Percentiles rank a stretch among this genome's conserved stretches.
phyloP scores from a whole-genome alignment of 2,113 vertebrate genomes.

The Sterrhoptilus dennistouni region DNA sequence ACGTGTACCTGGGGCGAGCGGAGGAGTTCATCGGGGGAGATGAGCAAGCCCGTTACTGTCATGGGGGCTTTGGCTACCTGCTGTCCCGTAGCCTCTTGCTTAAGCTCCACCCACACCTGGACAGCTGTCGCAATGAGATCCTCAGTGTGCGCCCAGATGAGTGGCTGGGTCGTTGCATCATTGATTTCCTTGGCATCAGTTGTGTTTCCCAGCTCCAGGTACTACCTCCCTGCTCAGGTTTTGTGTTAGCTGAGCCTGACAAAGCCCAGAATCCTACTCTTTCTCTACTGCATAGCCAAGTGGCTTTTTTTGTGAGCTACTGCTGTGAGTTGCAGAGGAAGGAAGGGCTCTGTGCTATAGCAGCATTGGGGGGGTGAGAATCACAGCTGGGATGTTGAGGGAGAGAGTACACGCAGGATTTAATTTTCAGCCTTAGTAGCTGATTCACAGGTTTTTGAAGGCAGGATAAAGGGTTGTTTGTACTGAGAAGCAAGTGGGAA shows the following conservation, averaged over 20 bases:
- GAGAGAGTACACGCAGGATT: neutral
- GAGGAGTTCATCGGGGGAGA: slow-evolving; percentile 95
- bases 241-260: neutral
- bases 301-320: neutral
- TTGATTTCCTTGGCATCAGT: slow-evolving; percentile 89
- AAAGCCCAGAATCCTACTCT: accelerated
- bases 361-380: neutral
- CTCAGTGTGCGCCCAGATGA: slow-evolving; percentile 93
- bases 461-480: neutral
- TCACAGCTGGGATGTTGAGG: neutral
- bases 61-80: slow-evolving; percentile 93
- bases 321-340: neutral
- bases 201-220: slow-evolving; percentile 92
- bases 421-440: neutral
- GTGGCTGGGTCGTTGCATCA: slow-evolving; percentile 97
- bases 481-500: neutral
- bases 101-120: slow-evolving; percentile 85
- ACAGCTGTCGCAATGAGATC: slow-evolving; percentile 93
- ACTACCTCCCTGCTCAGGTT: neutral
- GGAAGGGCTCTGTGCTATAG: neutral
- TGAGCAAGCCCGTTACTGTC: slow-evolving; percentile 90
- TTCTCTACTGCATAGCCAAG: neutral
- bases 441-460: neutral
- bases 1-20: slow-evolving; percentile 89
- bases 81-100: slow-evolving; percentile 90